Conservation (phyloP, 2,888 invertebrate genomes). For the Lasioglossum oenotherae region DNA sequence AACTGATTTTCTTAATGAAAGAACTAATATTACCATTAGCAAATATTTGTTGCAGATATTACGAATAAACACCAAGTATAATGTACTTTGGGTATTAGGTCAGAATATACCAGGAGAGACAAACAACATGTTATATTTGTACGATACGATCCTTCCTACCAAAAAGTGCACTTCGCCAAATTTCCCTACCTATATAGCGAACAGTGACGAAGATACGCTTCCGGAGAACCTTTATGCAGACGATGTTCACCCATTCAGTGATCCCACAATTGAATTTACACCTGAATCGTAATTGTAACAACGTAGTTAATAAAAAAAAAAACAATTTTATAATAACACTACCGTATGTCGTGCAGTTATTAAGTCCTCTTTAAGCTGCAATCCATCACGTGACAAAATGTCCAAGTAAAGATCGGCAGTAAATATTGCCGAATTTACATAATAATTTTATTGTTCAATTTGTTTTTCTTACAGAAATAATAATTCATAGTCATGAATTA, state of each 20-base stretch:
- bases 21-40: constrained; percentile 24
- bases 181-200: constrained; percentile 92
- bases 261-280: constrained; percentile 89
- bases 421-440: constrained; percentile 55
- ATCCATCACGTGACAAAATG: constrained; percentile 1
- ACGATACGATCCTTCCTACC: constrained; percentile 90
- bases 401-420: constrained; percentile 34
- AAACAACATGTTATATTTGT: constrained; percentile 91
- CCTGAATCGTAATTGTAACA: constrained; percentile 60
- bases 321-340: constrained; percentile 36
- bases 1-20: background rate
- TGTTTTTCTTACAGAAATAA: constrained; percentile 74
- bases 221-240: constrained; percentile 92
- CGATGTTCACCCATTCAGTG: constrained; percentile 90
- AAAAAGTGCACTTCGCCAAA: constrained; percentile 85
- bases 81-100: constrained; percentile 95
- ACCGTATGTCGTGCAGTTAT: constrained; percentile 17
- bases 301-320: constrained; percentile 56
- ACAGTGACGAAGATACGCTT: constrained; percentile 85
- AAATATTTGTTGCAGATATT: constrained; percentile 88
- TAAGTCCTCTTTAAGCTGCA: constrained; percentile 14
- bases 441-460: constrained; percentile 71
- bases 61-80: constrained; percentile 97
- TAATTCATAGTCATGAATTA: constrained; percentile 75
- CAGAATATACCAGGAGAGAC: constrained; percentile 93